phyloP scores from a whole-genome alignment of 2,113 vertebrate species.

The Pedionomus torquatus region DNA sequence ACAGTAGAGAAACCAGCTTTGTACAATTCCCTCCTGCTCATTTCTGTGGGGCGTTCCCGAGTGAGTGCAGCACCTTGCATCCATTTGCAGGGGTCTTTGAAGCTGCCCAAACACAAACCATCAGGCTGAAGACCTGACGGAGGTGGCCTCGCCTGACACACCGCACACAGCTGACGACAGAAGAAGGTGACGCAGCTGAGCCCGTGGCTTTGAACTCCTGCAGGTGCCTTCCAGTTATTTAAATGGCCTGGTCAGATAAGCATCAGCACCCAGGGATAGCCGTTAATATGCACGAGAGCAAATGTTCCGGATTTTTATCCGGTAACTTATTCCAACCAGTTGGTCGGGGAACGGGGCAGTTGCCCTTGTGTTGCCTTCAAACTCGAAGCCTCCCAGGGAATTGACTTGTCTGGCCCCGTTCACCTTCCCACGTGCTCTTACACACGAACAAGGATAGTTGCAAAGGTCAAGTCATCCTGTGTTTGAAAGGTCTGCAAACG shows the following conservation, averaged over 20 bases:
- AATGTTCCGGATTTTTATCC: neutral
- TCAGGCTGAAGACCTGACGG: neutral
- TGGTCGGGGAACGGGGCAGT: neutral
- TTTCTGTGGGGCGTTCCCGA: neutral
- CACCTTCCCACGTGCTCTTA: fast-evolving
- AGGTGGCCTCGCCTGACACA: neutral
- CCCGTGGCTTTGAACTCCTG: neutral
- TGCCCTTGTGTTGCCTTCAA: neutral
- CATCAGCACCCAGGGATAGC: neutral
- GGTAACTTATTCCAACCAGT: neutral
- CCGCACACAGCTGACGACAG: neutral
- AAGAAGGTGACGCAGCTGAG: neutral
- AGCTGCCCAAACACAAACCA: neutral
- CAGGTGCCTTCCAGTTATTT: neutral
- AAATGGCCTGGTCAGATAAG: conserved; percentile 28
- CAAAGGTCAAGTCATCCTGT: too few species aligned
- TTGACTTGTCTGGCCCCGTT: neutral
- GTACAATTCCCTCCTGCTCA: neutral
- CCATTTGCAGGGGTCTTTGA: neutral
- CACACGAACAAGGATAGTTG: neutral
- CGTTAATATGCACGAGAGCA: conserved; percentile 17
- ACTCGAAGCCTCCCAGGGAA: fast-evolving
- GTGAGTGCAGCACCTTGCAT: neutral
- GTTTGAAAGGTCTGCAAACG: neutral
- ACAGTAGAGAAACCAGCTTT: neutral